These are phyloP conservation scores for Heteromyza rotundicornis DNA, from an alignment of 2,888 invertebrate genomes.

Conservation along the genomic window DNA sequence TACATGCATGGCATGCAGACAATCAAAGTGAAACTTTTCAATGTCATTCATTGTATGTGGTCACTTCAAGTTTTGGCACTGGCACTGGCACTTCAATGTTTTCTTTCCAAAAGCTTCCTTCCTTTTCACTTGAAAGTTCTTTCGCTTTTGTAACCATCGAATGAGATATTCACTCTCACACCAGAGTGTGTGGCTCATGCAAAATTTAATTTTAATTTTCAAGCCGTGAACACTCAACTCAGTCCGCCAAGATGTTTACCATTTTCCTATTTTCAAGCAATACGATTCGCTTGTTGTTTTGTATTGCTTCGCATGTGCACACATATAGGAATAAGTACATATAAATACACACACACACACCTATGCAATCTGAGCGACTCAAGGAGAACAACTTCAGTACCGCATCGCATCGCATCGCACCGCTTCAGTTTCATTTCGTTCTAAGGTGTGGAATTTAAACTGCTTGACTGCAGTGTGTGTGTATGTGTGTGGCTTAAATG, in stretches of 20 bases:
- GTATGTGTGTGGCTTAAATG: constrained; percentile 48
- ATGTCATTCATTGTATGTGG: constrained; percentile 13
- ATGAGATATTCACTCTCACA: no score
- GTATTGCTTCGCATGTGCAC: no score
- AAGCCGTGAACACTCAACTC: constrained; percentile 17
- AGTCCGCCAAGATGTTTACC: neutral
- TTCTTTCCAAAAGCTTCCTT: neutral
- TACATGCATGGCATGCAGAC: neutral
- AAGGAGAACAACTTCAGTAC: neutral
- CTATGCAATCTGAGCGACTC: neutral
- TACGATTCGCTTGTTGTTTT: neutral
- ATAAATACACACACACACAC: neutral
- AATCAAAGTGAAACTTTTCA: constrained; percentile 5
- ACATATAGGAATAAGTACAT: no score
- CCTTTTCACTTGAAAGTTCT: no score
- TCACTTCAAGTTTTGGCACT: constrained; percentile 12
- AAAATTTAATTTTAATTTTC: constrained; percentile 51
- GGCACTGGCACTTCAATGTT: neutral
- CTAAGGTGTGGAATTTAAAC: constrained; percentile 36
- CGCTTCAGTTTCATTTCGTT: neutral
- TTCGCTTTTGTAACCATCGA: no score
- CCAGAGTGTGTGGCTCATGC: constrained; percentile 32
- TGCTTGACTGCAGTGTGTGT: constrained; percentile 52
- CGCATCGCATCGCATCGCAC: neutral
- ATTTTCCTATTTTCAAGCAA: neutral